Evolutionary conservation across 2,113 vertebrate species (phyloP), one percentile per base, ranked within the genome.

Genomic region (Odocoileus virginianus): DNA sequence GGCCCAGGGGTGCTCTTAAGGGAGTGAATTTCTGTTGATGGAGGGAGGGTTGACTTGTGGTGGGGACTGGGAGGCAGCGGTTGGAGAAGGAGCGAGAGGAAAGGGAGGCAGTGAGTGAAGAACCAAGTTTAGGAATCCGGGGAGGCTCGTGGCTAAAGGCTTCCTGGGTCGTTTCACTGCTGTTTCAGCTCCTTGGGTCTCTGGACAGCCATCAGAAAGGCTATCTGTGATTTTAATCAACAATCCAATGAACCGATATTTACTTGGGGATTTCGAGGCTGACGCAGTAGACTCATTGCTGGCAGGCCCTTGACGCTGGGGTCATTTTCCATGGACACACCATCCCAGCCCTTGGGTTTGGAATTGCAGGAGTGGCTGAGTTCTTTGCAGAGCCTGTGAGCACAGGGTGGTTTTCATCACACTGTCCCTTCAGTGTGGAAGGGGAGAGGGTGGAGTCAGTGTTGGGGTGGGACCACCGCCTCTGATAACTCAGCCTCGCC

Each of bases 151-250:
- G 17, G 71, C 27, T 40, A 64, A 81, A 86, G 84, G 64, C 60
- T 52, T 78, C 89, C 82, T 82, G 64, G 57, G 94, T 83, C 0
- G 1, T 47, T 76, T 74, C 1, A 1, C 45, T 95, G 96, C 97
- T 90, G 87, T 79, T 79, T 98, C 91, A 95, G 94, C 61, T 50
- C n/a, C 60, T 28, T 17, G 47, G 16, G 52, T 94, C 97, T 78
- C 96, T 58, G 84, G 95, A 82, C 40, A 79, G 92, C 40, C 95
- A 94, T 92, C 79, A 36, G 95, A 82, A 2, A 16, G 0, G 1
- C 85, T 86, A 88, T 23, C 9, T 47, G 60, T 87, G 96, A 89
- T 96, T 98, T 98, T 97, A 90, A 96, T 97, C 94, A 93, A 78
- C 86, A 92, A 78, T 79, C 86, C 94, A 92, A 79, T 78, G 93